Conservation (phyloP, 2,888 invertebrate species). For the Monoplex corrugatus region DNA sequence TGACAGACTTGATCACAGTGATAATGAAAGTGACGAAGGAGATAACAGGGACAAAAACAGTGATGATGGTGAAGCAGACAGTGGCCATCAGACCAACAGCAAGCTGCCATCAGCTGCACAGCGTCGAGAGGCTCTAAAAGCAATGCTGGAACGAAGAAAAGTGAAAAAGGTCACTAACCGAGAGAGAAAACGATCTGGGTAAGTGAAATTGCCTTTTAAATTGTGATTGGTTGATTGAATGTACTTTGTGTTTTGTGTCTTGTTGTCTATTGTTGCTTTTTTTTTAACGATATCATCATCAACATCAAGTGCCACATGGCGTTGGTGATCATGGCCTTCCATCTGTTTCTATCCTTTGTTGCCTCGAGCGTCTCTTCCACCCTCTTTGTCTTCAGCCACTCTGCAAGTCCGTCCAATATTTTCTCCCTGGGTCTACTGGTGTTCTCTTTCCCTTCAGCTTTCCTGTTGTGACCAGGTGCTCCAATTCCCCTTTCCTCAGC, state of each 20-base stretch:
- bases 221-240: neutral
- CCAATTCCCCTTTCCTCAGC: too few species aligned
- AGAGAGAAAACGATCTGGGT: constrained; percentile 33
- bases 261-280: neutral
- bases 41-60: neutral
- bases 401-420: too few species aligned
- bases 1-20: constrained; percentile 3
- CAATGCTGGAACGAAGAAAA: constrained; percentile 58
- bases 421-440: too few species aligned
- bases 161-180: constrained; percentile 39
- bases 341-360: too few species aligned
- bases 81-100: neutral
- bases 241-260: neutral
- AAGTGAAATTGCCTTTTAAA: neutral
- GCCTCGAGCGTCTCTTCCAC: too few species aligned
- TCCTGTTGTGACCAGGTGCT: too few species aligned
- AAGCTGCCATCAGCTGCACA: constrained; percentile 17
- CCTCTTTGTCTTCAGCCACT: too few species aligned
- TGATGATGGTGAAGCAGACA: neutral
- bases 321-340: too few species aligned
- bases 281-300: neutral
- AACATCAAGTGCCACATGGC: too few species aligned
- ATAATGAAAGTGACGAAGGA: constrained; percentile 52
- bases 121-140: constrained; percentile 52
- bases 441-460: too few species aligned